phyloP scores from a whole-genome alignment of 2,113 vertebrate genomes.

The Hoplias malabaricus region DNA sequence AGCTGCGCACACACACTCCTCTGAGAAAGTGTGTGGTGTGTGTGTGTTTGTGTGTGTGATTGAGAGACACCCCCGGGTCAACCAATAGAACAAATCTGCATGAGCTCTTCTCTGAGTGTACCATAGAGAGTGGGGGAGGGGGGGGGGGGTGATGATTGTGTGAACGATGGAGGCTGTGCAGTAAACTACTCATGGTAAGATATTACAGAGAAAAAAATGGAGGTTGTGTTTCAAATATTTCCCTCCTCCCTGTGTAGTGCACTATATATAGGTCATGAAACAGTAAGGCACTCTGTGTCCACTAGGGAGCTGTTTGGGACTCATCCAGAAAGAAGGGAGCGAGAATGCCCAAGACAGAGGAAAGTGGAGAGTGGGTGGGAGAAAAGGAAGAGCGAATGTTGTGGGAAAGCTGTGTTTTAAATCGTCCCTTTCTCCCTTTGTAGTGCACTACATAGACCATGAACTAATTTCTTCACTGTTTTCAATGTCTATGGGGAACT shows the following conservation, averaged over 20 bases:
- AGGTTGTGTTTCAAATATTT: not conserved
- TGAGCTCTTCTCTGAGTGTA: conserved; percentile 69
- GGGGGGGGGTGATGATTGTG: no score
- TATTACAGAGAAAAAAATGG: no score
- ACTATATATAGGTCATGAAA: not conserved
- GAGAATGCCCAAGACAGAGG: conserved; percentile 8
- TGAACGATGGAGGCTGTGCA: not conserved
- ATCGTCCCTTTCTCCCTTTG: no score
- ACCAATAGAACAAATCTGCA: conserved; percentile 76
- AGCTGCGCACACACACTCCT: conserved; percentile 18
- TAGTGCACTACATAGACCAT: no score
- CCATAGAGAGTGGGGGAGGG: conserved; percentile 15
- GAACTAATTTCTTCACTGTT: no score
- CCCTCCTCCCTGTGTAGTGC: not conserved
- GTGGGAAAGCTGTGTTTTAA: no score
- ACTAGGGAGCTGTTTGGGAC: no score
- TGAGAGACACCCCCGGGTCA: no score
- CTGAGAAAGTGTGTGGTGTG: no score
- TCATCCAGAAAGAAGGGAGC: not conserved
- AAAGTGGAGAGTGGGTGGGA: not conserved
- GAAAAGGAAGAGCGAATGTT: not conserved
- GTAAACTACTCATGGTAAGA: no score
- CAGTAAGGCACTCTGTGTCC: not conserved
- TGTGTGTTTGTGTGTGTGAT: no score
- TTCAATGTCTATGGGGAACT: no score